phyloP scores from a whole-genome alignment of 2,888 invertebrate genomes.

The Onthophagus sagittarius region DNA sequence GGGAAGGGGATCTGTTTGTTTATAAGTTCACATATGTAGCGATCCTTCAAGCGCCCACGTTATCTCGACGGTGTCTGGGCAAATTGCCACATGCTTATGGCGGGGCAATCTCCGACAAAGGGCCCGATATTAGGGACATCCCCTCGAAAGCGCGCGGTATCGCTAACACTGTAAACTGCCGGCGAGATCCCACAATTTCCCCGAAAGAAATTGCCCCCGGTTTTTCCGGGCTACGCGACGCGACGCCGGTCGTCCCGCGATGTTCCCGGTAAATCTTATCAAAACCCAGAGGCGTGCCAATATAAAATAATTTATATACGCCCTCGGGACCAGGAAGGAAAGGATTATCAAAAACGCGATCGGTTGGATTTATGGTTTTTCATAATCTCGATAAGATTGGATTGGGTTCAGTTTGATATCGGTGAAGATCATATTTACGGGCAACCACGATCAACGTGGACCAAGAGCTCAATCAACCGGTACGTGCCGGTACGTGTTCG shows the following conservation, averaged over 20 bases:
- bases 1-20: conserved; percentile 39
- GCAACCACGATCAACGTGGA: background rate
- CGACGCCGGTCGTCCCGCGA: background rate
- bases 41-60: conserved; percentile 47
- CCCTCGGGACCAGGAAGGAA: background rate
- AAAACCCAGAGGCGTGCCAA: conserved; percentile 15
- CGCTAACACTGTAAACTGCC: conserved; percentile 1
- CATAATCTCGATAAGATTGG: background rate
- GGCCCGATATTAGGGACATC: conserved; percentile 24
- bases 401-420: background rate
- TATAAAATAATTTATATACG: background rate
- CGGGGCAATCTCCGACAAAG: conserved; percentile 39
- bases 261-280: conserved; percentile 1
- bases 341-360: conserved; percentile 4
- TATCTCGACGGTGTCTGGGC: conserved; percentile 47
- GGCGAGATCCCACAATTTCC: background rate
- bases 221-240: background rate
- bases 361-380: background rate
- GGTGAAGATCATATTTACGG: background rate
- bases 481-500: background rate
- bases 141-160: background rate
- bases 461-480: background rate
- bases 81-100: conserved; percentile 44
- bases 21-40: conserved; percentile 48
- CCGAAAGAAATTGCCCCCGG: background rate